Percentiles rank a stretch among this genome's conserved stretches.
Conservation (phyloP, 2,113 vertebrate species). For the Phaethon lepturus region DNA sequence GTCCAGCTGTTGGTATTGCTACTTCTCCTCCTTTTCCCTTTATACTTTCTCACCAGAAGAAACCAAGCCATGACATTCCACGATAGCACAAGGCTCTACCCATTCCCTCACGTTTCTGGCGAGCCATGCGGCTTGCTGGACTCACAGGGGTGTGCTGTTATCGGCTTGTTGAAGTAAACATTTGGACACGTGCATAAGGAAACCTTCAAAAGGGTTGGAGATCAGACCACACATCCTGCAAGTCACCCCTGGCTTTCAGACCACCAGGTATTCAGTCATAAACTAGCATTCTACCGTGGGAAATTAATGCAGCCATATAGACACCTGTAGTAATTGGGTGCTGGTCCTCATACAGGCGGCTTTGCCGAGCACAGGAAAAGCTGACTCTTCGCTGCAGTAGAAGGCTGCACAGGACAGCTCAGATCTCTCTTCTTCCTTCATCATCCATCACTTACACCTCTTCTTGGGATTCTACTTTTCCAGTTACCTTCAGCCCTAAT, state of each 20-base stretch:
- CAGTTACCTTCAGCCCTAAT: neutral
- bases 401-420: neutral
- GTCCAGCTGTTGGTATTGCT: neutral
- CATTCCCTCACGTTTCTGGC: neutral
- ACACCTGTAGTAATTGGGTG: neutral
- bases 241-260: neutral
- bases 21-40: neutral
- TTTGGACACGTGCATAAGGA: neutral
- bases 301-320: neutral
- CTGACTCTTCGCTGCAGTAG: neutral
- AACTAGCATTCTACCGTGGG: rapidly evolving
- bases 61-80: neutral
- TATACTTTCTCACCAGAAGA: neutral
- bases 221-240: neutral
- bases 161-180: neutral
- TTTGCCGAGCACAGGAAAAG: neutral
- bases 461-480: neutral
- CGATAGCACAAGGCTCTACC: neutral
- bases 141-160: neutral
- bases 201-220: neutral
- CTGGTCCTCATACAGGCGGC: neutral
- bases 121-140: rapidly evolving
- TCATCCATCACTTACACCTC: neutral
- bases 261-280: neutral
- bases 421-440: neutral